Evolutionary conservation across 2,888 invertebrate genomes (phyloP), one percentile per base, ranked within the genome.

Genomic region (Hipparchia sbordonii): DNA sequence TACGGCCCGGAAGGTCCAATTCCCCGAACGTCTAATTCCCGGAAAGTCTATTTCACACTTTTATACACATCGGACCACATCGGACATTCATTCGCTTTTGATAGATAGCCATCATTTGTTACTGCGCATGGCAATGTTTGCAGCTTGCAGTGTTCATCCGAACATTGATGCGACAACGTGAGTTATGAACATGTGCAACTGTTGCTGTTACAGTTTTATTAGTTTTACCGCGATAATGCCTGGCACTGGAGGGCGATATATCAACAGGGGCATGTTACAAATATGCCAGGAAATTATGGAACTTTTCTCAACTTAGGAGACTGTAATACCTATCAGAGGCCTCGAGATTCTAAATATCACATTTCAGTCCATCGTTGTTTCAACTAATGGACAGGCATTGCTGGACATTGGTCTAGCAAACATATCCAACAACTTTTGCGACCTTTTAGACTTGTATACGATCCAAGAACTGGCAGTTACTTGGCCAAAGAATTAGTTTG

Each of bases 71-170:
- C 23, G 52, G 52, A 48, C 56, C 9, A 33, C 46, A 56, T 67
- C 23, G 52, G 52, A 48, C 56, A 67, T 61, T 54, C 46, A 71
- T 60, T 68, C 48, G 51, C 23, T 13, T 80, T 81, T 87, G 89
- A 68, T 59, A 51, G 68, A 60, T 48, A 12, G 59, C 57, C 68
- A 13, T 68, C 68, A 68, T 68, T 68, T 68, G 59, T 68, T 57
- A 59, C 10, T n/a, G 48, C 9, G 59, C 13, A 48, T 59, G 13
- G 51, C 39, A 59, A 60, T 67, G 67, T 51, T 67, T 68, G 68
- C 67, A 59, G 59, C 57, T 67, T 45, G 56, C 67, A 59, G 13
- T 10, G 48, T 68, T 59, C 51, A 60, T 23, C 39, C 33, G 59
- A 48, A 67, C 59, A 59, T 45, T 68, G 59, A 68, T 65, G 52